Evolutionary conservation across 2,113 vertebrate species (phyloP).

Genomic region (Platanista minor): DNA sequence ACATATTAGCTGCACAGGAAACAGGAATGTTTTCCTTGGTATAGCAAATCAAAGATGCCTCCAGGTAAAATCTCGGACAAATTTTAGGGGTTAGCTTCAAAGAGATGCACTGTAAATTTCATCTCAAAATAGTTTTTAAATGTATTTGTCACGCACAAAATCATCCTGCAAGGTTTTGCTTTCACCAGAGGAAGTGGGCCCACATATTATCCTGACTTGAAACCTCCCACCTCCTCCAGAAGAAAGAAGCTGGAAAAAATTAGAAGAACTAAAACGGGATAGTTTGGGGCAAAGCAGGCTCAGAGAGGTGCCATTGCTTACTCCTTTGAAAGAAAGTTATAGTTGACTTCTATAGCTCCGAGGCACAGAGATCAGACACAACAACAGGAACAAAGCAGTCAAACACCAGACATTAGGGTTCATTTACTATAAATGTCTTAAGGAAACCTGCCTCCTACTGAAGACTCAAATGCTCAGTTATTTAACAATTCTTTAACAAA

Average conservation of each 20-base stretch:
- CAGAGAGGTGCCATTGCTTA: not conserved
- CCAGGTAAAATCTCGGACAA: not conserved
- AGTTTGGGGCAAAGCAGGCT: not conserved
- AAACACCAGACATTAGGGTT: not conserved
- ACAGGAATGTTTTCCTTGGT: not conserved
- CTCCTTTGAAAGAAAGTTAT: not conserved
- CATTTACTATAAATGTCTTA: not conserved
- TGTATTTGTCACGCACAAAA: not conserved
- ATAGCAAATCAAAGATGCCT: not conserved
- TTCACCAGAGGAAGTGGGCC: not conserved
- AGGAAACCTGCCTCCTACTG: not conserved
- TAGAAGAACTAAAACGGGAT: not conserved
- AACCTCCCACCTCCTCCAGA: not conserved
- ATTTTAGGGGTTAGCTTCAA: not conserved
- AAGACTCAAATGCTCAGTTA: not conserved
- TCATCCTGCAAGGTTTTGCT: not conserved
- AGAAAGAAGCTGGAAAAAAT: constrained; percentile 44
- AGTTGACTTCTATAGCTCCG: not conserved
- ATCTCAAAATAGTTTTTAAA: not conserved
- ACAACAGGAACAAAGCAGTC: not conserved
- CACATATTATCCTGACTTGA: not conserved
- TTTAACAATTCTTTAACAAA: constrained; percentile 21
- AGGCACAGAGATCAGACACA: not conserved
- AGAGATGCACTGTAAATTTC: not conserved
- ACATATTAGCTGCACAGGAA: not conserved